A percentile compares a stretch with the other conserved stretches of the same genome.
Conservation (phyloP, 2,797 vertebrate species). For the Hoplostethus atlanticus region DNA sequence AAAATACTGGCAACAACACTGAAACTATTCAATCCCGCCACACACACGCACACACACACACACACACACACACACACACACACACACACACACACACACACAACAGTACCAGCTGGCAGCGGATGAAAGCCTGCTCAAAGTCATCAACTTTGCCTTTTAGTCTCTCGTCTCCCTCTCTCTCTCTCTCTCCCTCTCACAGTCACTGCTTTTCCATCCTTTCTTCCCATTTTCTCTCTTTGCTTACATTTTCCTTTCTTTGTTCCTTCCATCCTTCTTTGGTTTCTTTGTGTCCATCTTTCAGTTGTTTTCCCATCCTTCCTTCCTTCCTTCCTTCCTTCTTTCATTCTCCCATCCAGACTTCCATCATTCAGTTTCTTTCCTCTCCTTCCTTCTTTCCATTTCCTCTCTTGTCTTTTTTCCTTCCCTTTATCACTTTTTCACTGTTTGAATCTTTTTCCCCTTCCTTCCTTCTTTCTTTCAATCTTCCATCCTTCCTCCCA, state of each 20-base stretch:
- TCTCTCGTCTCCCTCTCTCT: background rate
- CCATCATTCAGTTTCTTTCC: background rate
- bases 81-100: conserved; percentile 40
- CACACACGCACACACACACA: background rate
- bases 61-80: background rate
- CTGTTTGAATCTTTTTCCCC: background rate
- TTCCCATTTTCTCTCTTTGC: conserved; percentile 5
- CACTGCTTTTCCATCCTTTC: background rate
- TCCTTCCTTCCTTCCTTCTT: background rate
- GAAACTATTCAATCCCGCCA: conserved; percentile 46
- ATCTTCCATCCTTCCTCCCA: background rate
- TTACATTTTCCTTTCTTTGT: background rate
- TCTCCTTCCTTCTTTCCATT: background rate
- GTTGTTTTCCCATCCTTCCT: background rate
- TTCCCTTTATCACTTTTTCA: background rate
- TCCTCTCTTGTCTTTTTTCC: background rate
- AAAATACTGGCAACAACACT: conserved; percentile 48
- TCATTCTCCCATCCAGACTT: background rate
- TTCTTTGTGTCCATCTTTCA: background rate
- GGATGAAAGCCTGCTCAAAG: conserved; percentile 68
- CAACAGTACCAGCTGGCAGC: conserved; percentile 64
- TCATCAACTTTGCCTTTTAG: conserved; percentile 52
- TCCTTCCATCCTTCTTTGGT: background rate
- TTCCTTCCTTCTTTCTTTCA: background rate
- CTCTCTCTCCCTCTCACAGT: conserved; percentile 7